Evolutionary conservation across 2,113 vertebrate genomes (phyloP).

Genomic region (Centropus bengalensis): DNA sequence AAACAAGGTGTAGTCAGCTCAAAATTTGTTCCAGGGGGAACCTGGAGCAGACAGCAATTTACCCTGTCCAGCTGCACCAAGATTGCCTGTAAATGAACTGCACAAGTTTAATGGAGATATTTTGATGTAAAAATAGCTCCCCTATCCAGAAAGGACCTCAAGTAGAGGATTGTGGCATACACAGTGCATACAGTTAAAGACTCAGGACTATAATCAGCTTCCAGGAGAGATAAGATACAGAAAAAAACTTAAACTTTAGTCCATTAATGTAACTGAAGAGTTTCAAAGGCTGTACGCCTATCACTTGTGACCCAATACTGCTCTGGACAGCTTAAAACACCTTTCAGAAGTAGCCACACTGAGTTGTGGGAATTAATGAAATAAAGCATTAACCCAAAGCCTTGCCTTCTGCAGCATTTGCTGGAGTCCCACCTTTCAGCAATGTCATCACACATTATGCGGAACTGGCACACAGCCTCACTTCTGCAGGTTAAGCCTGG

Average conservation of each 20-base stretch:
- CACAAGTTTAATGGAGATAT: background rate
- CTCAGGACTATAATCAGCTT: background rate
- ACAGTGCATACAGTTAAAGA: background rate
- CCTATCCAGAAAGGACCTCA: background rate
- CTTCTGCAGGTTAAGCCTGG: background rate
- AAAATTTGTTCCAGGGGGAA: background rate
- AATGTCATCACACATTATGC: background rate
- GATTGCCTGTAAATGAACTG: background rate
- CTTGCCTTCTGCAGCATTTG: background rate
- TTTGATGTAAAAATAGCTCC: background rate
- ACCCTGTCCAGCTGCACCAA: background rate
- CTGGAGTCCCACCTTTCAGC: background rate
- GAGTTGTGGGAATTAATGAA: background rate
- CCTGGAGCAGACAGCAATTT: background rate
- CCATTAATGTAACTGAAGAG: background rate
- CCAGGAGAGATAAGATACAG: background rate
- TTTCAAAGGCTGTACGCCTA: background rate
- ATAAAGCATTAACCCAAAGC: background rate
- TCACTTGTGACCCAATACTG: background rate
- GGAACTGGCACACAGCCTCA: constrained; percentile 5
- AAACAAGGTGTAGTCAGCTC: background rate
- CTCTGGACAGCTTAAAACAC: background rate
- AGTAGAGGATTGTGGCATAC: background rate
- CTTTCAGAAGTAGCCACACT: background rate
- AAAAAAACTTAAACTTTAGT: background rate